phyloP scores from a whole-genome alignment of 2,888 invertebrate genomes.

The Euphydryas editha region DNA sequence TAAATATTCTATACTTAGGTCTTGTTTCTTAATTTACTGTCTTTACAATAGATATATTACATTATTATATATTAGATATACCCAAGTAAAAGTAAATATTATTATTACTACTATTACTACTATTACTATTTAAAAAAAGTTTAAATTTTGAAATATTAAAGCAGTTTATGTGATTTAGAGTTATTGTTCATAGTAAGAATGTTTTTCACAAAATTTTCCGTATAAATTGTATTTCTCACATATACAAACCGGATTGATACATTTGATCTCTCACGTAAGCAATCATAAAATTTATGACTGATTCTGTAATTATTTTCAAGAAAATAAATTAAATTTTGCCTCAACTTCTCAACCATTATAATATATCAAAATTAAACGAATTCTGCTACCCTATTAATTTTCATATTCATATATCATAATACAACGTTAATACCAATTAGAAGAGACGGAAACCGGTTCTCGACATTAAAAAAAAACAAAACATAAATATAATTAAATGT shows the following conservation, averaged over 20 bases:
- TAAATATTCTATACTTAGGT: no score
- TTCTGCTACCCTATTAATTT: conserved; percentile 57
- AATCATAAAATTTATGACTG: neutral
- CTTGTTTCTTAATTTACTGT: no score
- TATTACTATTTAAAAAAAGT: no score
- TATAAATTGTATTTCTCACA: neutral
- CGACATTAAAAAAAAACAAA: conserved; percentile 58
- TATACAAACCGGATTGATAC: neutral
- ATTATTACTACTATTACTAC: no score
- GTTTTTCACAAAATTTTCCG: neutral
- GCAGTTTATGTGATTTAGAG: neutral
- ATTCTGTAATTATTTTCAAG: neutral
- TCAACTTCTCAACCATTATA: conserved; percentile 34
- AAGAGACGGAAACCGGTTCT: conserved; percentile 63
- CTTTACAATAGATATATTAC: no score
- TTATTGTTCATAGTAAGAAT: neutral
- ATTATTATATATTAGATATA: no score
- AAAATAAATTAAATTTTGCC: conserved; percentile 27
- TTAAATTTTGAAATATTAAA: neutral
- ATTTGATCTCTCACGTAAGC: neutral
- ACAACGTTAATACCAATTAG: conserved; percentile 72
- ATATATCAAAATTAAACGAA: conserved; percentile 60
- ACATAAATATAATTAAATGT: conserved; percentile 75
- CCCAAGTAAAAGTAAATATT: no score
- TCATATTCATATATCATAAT: conserved; percentile 70